These are phyloP conservation scores for Cephalopterus ornatus DNA, from an alignment of 2,113 vertebrate species.

Conservation along the genomic window DNA sequence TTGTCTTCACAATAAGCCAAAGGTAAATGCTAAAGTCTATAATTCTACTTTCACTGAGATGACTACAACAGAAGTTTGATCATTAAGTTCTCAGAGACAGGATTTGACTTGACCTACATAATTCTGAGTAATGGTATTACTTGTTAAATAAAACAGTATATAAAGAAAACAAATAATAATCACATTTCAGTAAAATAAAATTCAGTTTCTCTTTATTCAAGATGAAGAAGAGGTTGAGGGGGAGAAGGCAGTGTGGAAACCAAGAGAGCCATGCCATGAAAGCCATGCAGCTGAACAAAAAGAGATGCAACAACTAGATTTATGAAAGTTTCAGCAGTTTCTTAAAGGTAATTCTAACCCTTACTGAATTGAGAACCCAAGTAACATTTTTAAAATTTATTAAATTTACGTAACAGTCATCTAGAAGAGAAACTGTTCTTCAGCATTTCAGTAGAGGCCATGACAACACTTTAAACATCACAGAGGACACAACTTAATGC, in stretches of 20 bases:
- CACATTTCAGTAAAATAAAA: background rate
- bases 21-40: background rate
- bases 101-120: background rate
- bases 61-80: background rate
- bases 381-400: background rate
- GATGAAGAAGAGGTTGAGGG: background rate
- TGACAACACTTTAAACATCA: background rate
- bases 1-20: background rate
- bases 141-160: background rate
- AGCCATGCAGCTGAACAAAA: background rate
- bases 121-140: background rate
- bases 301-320: background rate
- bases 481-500: background rate
- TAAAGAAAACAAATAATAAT: background rate
- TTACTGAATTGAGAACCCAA: background rate
- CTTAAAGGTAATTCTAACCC: background rate
- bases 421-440: background rate
- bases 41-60: background rate
- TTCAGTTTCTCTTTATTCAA: slow-evolving; percentile 44
- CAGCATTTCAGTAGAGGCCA: background rate
- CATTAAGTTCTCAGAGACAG: background rate
- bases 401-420: slow-evolving; percentile 5
- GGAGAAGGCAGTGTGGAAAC: background rate
- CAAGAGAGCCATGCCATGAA: background rate
- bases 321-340: background rate